Evolutionary conservation across 2,113 vertebrate species (phyloP).

Genomic region (Micronycteris hirsuta): DNA sequence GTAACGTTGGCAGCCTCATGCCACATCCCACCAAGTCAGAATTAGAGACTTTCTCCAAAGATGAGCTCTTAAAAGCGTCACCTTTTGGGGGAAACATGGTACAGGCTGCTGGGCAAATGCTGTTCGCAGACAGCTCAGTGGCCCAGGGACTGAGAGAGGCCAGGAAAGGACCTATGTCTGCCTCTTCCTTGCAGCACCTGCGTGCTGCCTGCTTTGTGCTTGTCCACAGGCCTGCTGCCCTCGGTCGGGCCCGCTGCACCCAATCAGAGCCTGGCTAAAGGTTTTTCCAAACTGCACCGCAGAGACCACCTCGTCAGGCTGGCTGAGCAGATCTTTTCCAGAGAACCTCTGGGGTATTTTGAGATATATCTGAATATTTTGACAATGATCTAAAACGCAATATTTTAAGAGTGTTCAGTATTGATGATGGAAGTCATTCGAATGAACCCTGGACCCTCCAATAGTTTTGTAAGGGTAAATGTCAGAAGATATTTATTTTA

Average conservation of each 20-base stretch:
- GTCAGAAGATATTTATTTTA: background rate
- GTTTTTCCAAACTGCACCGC: background rate
- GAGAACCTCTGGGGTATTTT: background rate
- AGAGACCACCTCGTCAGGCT: background rate
- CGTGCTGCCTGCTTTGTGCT: background rate
- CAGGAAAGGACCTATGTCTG: background rate
- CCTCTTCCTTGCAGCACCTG: background rate
- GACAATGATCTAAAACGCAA: background rate
- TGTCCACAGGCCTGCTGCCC: background rate
- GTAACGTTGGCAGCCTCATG: background rate
- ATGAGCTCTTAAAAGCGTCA: background rate
- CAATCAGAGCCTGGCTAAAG: background rate
- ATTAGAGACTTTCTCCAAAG: background rate
- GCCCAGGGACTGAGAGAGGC: background rate
- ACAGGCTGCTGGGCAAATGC: background rate
- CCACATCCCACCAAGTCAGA: slow-evolving; percentile 39
- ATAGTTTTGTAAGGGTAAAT: background rate
- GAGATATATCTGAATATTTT: background rate
- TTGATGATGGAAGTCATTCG: background rate
- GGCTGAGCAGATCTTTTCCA: background rate
- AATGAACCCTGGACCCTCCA: background rate
- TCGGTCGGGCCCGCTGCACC: background rate
- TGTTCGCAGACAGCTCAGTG: background rate
- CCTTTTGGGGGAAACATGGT: background rate
- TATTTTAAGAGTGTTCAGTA: background rate